Evolutionary conservation across 2,113 vertebrate genomes (phyloP), one percentile per base, ranked within the genome.

Genomic region (Zosterops pallidus): DNA sequence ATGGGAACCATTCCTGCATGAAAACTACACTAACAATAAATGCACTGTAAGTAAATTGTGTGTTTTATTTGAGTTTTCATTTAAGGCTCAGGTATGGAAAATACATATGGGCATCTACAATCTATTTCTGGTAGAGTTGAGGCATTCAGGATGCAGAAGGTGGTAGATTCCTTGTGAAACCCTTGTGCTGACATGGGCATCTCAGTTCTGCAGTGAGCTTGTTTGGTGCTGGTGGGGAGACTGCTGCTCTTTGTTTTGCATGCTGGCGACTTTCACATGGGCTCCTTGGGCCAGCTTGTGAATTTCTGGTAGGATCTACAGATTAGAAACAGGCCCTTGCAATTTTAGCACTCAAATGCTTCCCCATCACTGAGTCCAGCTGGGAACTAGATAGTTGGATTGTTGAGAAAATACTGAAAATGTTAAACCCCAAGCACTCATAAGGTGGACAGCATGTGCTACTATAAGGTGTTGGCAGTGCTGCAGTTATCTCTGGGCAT

Each of bases 1-100:
- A 3, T 99, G 99, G 99, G 97, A 99, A 50, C 25, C 92, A 1
- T 98, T 98, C 94, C 94, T 99, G 78, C 88, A 41, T 22, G 46
- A 97, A 65, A 96, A 98, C 31, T 98, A 98, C 59, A 5, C 22
- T 24, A 60, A 96, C 4, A 82, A 93, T 60, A 96, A 94, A 14
- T 99, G 98, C 97, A 99, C 98, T 24, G 99, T 99, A 93, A 95
- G 98, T 97, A 93, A 46, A 70, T 29, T 0, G 14, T 62, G 18
- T 76, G 29, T 79, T 59, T 53, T 28, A 26, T 41, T 68, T 49
- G 16, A 17, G 25, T 24, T 84, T 83, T 86, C 24, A 19, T 62
- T 60, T 64, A 52, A 62, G 55, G 14, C n/a, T 77, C 12, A 23
- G 23, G 7, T 60, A 6, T 28, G 17, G 59, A 46, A 90, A 76